Conservation (phyloP, 2,888 invertebrate species). For the Nomada goodeniana region DNA sequence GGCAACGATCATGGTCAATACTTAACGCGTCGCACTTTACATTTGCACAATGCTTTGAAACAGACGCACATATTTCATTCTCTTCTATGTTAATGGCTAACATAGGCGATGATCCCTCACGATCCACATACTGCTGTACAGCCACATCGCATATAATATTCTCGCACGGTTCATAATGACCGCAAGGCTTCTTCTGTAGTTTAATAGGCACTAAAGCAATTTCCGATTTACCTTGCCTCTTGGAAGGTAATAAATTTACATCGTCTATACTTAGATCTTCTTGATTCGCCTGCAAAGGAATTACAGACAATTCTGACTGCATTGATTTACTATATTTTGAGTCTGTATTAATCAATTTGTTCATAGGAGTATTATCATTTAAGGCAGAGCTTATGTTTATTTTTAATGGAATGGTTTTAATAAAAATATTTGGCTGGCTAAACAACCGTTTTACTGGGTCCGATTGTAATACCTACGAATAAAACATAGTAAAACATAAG, state of each 20-base stretch:
- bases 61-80: constrained; percentile 77
- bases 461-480: constrained; percentile 77
- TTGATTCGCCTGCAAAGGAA: constrained; percentile 52
- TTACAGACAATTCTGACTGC: constrained; percentile 69
- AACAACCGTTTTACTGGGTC: constrained; percentile 79
- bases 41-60: constrained; percentile 77
- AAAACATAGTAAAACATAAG: constrained; percentile 6
- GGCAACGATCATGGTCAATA: constrained; percentile 81
- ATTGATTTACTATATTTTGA: constrained; percentile 11
- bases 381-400: constrained; percentile 38
- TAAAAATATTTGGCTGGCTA: constrained; percentile 79
- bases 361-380: constrained; percentile 31
- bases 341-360: constrained; percentile 61
- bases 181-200: constrained; percentile 74
- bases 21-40: constrained; percentile 76
- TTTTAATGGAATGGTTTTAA: constrained; percentile 73
- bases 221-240: constrained; percentile 79
- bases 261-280: constrained; percentile 59
- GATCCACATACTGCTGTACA: constrained; percentile 76
- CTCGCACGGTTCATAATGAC: constrained; percentile 80
- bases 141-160: constrained; percentile 78
- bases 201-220: constrained; percentile 77
- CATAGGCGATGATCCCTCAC: constrained; percentile 74
- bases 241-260: constrained; percentile 78
- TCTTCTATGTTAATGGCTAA: constrained; percentile 76